Evolutionary conservation across 2,797 vertebrate genomes (phyloP).

Genomic region (Oreortyx pictus): DNA sequence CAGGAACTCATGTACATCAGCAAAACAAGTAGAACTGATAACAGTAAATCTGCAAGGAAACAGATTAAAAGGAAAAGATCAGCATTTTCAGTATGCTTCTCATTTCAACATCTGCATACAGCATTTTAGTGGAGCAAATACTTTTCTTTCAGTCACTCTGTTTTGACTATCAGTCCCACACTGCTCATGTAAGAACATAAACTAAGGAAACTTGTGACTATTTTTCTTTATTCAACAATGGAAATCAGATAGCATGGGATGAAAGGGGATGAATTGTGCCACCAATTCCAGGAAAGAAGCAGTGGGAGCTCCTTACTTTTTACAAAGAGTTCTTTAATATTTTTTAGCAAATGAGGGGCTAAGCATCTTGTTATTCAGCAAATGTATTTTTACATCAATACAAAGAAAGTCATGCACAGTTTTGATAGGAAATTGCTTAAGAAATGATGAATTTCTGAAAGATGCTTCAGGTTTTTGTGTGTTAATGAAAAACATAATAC

Average conservation of each 20-base stretch:
- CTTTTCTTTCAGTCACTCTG: neutral
- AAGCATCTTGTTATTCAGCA: neutral
- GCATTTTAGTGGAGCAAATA: neutral
- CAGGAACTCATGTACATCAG: neutral
- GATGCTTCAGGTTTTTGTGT: neutral
- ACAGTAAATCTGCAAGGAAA: neutral
- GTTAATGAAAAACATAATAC: neutral
- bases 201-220: neutral
- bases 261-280: neutral
- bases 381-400: neutral
- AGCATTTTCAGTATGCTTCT: neutral
- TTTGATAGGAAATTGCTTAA: neutral
- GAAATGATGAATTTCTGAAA: fast-evolving
- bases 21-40: neutral
- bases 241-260: neutral
- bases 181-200: neutral
- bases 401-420: neutral
- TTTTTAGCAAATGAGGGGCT: neutral
- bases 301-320: neutral
- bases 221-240: slow-evolving; percentile 4
- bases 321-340: neutral
- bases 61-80: neutral
- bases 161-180: neutral
- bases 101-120: neutral
- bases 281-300: neutral